A percentile compares a stretch with the other conserved stretches of the same genome.
Evolutionary conservation across 2,888 invertebrate genomes (phyloP).

Genomic region (Coenonympha arcania): DNA sequence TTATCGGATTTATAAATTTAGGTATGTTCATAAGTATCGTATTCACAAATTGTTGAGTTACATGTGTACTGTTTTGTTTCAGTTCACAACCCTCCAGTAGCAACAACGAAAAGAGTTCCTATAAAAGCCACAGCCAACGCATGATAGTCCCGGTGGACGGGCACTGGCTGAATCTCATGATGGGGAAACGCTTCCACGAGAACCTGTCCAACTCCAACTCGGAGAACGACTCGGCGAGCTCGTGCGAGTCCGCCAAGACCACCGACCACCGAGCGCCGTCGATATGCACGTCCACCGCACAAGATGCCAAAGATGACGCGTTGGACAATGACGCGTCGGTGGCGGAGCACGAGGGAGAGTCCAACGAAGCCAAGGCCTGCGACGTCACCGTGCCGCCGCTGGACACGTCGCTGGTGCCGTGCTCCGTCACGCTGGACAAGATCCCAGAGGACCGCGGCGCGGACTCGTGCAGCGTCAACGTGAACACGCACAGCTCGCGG

Average conservation of each 20-base stretch:
- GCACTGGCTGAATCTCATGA: conserved; percentile 76
- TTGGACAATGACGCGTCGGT: conserved; percentile 51
- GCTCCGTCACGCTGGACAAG: conserved; percentile 61
- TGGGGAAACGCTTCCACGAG: conserved; percentile 75
- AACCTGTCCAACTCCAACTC: conserved; percentile 67
- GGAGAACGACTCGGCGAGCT: conserved; percentile 73
- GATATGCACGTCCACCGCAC: conserved; percentile 52
- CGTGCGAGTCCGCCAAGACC: conserved; percentile 61
- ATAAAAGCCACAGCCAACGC: conserved; percentile 54
- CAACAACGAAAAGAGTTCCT: conserved; percentile 68
- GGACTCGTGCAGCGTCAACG: conserved; percentile 43
- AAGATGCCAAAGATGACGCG: conserved; percentile 65
- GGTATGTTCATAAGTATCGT: too few species aligned
- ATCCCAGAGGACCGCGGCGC: conserved; percentile 60
- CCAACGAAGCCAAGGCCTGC: conserved; percentile 48
- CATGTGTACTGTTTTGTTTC: too few species aligned
- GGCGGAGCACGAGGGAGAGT: conserved; percentile 42
- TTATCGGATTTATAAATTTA: too few species aligned
- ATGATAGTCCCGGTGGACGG: conserved; percentile 74
- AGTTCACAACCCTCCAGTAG: conserved; percentile 68
- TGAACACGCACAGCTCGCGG: conserved; percentile 57
- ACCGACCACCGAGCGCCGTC: conserved; percentile 73
- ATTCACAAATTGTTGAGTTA: too few species aligned
- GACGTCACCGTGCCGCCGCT: conserved; percentile 57
- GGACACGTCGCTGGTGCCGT: conserved; percentile 44